Base-by-base conservation (phyloP, 2,113 vertebrate genomes). In the Alligator sinensis region DNA sequence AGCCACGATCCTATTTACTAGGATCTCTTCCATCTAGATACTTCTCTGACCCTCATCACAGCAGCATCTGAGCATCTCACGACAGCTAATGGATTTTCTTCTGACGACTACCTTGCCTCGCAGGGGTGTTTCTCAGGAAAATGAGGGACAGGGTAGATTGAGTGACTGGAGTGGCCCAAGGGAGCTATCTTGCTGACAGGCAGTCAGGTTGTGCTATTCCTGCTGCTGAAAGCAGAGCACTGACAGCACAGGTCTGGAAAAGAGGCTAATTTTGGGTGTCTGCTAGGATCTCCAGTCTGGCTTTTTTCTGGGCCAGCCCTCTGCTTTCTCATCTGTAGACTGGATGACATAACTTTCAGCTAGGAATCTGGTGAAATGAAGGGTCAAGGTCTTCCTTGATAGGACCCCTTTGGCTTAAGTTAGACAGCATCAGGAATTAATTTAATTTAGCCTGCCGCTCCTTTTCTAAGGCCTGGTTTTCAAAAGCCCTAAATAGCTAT, bases 1-100 rank as follows among this genome's bases (percentile, higher is more conserved):
- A 96, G 87, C 92, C 92, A 80, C 87, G 94, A 92, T 95, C 94
- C 90, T 96, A 95, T 93, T 96, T 96, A 95, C 77, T 89, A 90
- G 96, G 95, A 89, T 93, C 94, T 95, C 92, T 93, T 95, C 94
- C 89, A 78, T 76, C 86, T 85, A 86, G 72, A 82, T 96, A 96
- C 96, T 96, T 97, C 95, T 95, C 96, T 95, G 95, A 95, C 96
- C 96, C 47, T 74, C 70, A 47, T 47, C 34, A 74, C 70, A 24
- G 96, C 92, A 96, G 94, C 95, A 97, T 93, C 87, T n/a, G 0
- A 97, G 82, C 86, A 95, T 90, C 89, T 96, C 80, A 66, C 85
- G 94, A 82, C 82, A 83, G 80, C 83, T 93, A 89, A 95, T 91
- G 77, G 87, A 60, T 85, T 91, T 85, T 57, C 77, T 64, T 77